These are phyloP conservation scores for Cricetomys ansorgei DNA, from an alignment of 2,113 vertebrate genomes.

Conservation along the genomic window DNA sequence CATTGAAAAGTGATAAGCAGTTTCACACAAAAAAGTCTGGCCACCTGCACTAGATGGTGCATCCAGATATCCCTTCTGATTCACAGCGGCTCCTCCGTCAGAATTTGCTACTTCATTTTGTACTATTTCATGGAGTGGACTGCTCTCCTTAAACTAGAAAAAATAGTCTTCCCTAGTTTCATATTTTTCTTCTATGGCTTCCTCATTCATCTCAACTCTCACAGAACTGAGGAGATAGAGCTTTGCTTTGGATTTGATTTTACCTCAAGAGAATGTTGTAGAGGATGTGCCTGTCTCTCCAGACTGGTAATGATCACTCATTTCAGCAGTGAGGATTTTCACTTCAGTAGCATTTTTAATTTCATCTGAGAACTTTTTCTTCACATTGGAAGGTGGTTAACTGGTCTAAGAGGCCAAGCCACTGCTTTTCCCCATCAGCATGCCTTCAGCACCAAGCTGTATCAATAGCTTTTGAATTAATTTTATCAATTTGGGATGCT, in stretches of 20 bases:
- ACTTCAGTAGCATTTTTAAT: background rate
- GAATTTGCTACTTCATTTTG: background rate
- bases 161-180: background rate
- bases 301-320: too few relatives aligned
- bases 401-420: background rate
- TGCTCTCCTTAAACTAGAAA: background rate
- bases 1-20: background rate
- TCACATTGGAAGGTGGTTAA: background rate
- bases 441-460: too few relatives aligned
- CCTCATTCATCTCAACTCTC: background rate
- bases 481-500: background rate
- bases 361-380: background rate
- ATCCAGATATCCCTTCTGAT: too few relatives aligned
- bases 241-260: background rate
- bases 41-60: background rate
- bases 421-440: too few relatives aligned
- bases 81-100: background rate
- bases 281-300: background rate
- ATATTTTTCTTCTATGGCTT: background rate
- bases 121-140: background rate
- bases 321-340: too few relatives aligned
- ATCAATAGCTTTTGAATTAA: background rate
- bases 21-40: background rate
- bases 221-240: too few relatives aligned
- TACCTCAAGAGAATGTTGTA: background rate